A percentile compares a stretch with the other conserved stretches of the same genome.
These are phyloP conservation scores for Formicarius rufipectus DNA, from an alignment of 2,113 vertebrate genomes.

Conservation along the genomic window DNA sequence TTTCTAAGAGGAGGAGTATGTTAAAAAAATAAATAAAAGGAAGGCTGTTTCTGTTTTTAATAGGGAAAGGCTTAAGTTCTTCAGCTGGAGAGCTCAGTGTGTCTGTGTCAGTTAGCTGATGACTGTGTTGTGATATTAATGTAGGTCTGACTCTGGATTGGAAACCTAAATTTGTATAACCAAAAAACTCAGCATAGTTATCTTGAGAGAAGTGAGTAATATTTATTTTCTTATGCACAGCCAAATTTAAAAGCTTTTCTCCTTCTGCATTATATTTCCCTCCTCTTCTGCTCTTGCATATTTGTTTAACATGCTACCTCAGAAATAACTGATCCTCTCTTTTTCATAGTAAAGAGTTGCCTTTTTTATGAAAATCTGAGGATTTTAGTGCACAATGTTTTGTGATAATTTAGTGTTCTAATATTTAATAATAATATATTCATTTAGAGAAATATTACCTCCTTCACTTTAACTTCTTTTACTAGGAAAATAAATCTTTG, in stretches of 20 bases:
- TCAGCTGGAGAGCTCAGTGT: background rate
- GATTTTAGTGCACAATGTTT: background rate
- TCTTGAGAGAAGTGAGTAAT: background rate
- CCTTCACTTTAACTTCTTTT: background rate
- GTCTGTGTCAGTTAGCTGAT: constrained; percentile 15
- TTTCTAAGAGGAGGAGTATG: background rate
- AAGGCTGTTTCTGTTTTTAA: background rate
- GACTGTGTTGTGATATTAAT: constrained; percentile 23
- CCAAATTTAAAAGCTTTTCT: background rate
- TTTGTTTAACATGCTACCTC: background rate
- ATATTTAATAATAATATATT: background rate
- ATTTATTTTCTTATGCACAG: background rate
- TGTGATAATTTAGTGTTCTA: background rate
- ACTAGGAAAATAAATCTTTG: background rate
- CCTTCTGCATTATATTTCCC: background rate
- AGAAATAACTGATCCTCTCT: background rate
- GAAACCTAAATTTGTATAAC: constrained; percentile 10
- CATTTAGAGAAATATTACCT: background rate
- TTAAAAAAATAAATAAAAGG: background rate
- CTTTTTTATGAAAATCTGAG: background rate
- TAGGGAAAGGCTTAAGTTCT: background rate
- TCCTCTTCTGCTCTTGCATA: background rate
- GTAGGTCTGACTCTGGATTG: constrained; percentile 17
- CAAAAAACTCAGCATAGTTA: background rate
- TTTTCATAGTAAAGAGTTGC: background rate